A percentile compares a stretch with the other conserved stretches of the same genome.
Conservation (phyloP, 2,113 vertebrate genomes). For the Ceyx cyanopectus region DNA sequence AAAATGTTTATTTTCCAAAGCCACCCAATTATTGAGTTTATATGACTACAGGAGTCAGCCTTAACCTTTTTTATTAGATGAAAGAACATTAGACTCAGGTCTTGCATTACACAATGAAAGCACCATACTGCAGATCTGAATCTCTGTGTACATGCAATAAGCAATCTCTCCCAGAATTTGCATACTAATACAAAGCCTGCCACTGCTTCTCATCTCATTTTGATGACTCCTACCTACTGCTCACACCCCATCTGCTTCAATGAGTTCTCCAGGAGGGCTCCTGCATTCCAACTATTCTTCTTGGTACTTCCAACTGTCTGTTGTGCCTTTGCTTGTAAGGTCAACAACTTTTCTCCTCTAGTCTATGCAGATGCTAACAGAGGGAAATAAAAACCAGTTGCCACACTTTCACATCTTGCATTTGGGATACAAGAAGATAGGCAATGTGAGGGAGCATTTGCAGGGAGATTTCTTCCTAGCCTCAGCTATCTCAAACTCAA, state of each 20-base stretch:
- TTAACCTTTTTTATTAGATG: not conserved
- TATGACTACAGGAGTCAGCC: not conserved
- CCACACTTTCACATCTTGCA: not conserved
- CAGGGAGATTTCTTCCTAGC: not conserved
- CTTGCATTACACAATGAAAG: not conserved
- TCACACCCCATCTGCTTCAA: not conserved
- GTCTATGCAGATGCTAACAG: not conserved
- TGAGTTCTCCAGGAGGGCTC: not conserved
- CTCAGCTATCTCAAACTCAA: not conserved
- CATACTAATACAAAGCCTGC: slow-evolving; percentile 19
- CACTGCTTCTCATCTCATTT: not conserved
- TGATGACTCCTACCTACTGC: not conserved
- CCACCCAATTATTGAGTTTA: not conserved
- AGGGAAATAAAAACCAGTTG: not conserved
- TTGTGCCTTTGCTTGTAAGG: not conserved
- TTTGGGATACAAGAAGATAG: not conserved
- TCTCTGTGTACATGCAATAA: not conserved
- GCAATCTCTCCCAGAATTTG: slow-evolving; percentile 2
- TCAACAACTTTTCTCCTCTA: not conserved
- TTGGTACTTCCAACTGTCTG: not conserved
- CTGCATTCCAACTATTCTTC: not conserved
- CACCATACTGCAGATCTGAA: not conserved
- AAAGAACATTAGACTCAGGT: not conserved
- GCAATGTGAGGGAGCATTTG: not conserved
- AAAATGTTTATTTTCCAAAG: not conserved